These are phyloP conservation scores for Boleophthalmus pectinirostris DNA, from an alignment of 2,113 vertebrate genomes.

Conservation along the genomic window DNA sequence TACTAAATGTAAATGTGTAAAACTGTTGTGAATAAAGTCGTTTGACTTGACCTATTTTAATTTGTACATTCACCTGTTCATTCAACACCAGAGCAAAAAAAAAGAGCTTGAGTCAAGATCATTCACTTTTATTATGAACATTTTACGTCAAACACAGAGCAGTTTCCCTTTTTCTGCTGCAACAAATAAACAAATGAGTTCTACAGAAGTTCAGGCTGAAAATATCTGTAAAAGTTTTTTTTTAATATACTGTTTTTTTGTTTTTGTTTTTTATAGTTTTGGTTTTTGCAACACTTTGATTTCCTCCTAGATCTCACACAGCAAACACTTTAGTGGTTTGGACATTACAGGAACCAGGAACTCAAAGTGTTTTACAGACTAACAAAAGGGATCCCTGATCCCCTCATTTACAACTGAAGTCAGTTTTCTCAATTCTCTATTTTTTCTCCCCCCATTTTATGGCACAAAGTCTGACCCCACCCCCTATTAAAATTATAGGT, in stretches of 20 bases:
- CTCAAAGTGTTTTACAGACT: background rate
- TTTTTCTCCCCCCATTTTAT: background rate
- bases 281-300: background rate
- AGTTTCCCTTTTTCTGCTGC: slow-evolving; percentile 1
- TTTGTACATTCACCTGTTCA: background rate
- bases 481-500: background rate
- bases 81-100: background rate
- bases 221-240: background rate
- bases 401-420: background rate
- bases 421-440: background rate
- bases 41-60: background rate
- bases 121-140: slow-evolving; percentile 5
- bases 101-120: background rate
- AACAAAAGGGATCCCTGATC: background rate
- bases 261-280: background rate
- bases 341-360: background rate
- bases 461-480: background rate
- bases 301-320: background rate
- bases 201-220: background rate
- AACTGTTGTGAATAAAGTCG: background rate
- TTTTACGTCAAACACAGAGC: background rate
- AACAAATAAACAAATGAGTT: background rate
- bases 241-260: background rate
- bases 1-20: slow-evolving; percentile 2
- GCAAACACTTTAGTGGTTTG: background rate